Evolutionary conservation across 2,888 invertebrate species (phyloP), one percentile per base, ranked within the genome.

Genomic region (Tubulanus polymorphus): DNA sequence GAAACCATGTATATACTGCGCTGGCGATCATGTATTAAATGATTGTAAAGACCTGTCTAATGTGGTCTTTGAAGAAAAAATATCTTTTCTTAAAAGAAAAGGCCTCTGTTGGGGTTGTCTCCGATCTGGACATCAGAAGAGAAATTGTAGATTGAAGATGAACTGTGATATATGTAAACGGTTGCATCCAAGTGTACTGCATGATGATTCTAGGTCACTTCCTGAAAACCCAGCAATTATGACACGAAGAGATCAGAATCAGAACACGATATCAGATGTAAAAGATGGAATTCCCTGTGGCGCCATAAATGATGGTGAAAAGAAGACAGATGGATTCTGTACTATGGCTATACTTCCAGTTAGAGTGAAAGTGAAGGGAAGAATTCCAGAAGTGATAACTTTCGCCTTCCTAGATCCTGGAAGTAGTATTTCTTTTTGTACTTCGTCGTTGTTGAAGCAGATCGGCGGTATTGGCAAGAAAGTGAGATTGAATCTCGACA

Each of bases 61-160:
- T 8, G 20, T 20, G 41, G 6, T 23, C 5, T 20, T 5, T 8
- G 41, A 41, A 8, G 41, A 8, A 8, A 41, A 15, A 23, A 41
- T 41, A 23, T 20, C 18, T 18, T 20, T 15, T 5, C 15, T 41
- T 8, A 54, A 27, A 37, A 53, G 51, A 12, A 54, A 63, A 10
- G 53, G 56, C 2, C 50, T 64, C 6, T 66, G 63, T 51, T 66
- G 58, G 58, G 63, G 63, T 3, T 66, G 66, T 52, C 37, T 66
- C 15, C 2, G 37, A 3, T 10, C 12, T n/a, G 64, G 64, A 1
- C 67, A 67, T 41, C 18, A 53, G 12, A 56, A 60, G 2, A 65
- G 57, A 41, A 50, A 51, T 5, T 67, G 65, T 49, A 54, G n/a
- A 28, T 10, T 49, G 1, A 35, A 56, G 48, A 35, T 41, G 28